These are phyloP conservation scores for Stenurella melanura DNA, from an alignment of 2,888 invertebrate genomes.

Conservation along the genomic window DNA sequence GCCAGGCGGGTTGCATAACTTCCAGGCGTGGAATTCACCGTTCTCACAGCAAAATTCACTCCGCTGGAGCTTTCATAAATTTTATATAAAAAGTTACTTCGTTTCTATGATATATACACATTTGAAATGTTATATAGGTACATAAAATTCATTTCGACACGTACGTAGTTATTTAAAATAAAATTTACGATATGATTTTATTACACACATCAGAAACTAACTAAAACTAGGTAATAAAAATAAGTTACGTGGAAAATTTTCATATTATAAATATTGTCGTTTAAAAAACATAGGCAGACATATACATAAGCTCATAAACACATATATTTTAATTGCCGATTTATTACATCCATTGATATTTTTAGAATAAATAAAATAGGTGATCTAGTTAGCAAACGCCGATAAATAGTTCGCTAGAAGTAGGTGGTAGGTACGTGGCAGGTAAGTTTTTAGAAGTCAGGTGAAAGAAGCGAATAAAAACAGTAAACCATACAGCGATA, in stretches of 20 bases:
- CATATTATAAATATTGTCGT: conserved; percentile 17
- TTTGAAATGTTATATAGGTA: background rate
- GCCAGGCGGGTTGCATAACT: conserved; percentile 41
- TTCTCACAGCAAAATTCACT: background rate
- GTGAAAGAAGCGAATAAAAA: conserved; percentile 1
- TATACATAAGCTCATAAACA: background rate
- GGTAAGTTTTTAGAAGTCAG: conserved; percentile 1
- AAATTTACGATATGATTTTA: conserved; percentile 43
- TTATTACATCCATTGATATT: conserved; percentile 5
- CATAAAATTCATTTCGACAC: conserved; percentile 22
- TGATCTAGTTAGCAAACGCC: background rate
- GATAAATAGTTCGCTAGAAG: background rate
- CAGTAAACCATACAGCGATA: background rate
- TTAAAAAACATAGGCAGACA: conserved; percentile 7
- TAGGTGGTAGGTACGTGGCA: background rate
- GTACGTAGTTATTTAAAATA: conserved; percentile 35
- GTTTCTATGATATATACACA: conserved; percentile 11
- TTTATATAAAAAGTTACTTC: conserved; percentile 7
- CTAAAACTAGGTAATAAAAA: conserved; percentile 35
- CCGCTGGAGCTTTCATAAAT: background rate
- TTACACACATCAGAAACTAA: conserved; percentile 20
- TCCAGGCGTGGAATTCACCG: conserved; percentile 29
- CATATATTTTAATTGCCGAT: conserved; percentile 15
- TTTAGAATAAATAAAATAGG: background rate
- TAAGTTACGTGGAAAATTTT: conserved; percentile 22